phyloP scores from a whole-genome alignment of 53 echinoderm and acorn worm species.

The Glandiceps talaboti region DNA sequence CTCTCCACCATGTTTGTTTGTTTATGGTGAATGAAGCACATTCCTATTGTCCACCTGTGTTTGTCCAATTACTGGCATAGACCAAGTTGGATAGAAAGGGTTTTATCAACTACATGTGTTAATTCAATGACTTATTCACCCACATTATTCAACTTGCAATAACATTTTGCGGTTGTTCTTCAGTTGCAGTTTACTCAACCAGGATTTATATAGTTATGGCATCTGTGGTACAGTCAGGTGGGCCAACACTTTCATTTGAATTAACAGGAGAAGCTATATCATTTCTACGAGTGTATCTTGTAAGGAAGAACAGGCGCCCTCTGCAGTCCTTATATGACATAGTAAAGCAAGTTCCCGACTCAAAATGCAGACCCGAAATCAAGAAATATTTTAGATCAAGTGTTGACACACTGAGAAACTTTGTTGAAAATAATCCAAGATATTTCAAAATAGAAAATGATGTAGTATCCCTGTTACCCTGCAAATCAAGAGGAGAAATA shows the following conservation, averaged over 20 bases:
- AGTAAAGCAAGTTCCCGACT: not conserved
- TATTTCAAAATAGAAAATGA: not conserved
- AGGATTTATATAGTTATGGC: too few species aligned
- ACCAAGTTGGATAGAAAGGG: too few species aligned
- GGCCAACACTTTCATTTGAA: not conserved
- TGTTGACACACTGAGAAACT: not conserved
- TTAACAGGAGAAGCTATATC: slow-evolving; percentile 19
- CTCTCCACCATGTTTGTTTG: too few species aligned
- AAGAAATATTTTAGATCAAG: not conserved
- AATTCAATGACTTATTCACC: too few species aligned
- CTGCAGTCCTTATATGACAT: slow-evolving; percentile 5
- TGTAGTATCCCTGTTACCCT: not conserved
- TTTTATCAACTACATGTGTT: too few species aligned
- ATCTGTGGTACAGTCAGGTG: not conserved
- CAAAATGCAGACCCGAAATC: not conserved
- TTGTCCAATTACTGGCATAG: too few species aligned
- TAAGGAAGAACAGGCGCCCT: slow-evolving; percentile 19
- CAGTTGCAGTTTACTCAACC: too few species aligned
- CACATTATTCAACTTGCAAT: too few species aligned
- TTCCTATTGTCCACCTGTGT: too few species aligned
- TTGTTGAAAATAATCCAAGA: not conserved
- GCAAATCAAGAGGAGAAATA: not conserved
- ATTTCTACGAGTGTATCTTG: slow-evolving; percentile 4
- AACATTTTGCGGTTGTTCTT: too few species aligned
- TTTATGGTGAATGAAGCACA: too few species aligned